Base-by-base conservation (phyloP, 2,797 vertebrate species). In the Mionectes olivaceus region DNA sequence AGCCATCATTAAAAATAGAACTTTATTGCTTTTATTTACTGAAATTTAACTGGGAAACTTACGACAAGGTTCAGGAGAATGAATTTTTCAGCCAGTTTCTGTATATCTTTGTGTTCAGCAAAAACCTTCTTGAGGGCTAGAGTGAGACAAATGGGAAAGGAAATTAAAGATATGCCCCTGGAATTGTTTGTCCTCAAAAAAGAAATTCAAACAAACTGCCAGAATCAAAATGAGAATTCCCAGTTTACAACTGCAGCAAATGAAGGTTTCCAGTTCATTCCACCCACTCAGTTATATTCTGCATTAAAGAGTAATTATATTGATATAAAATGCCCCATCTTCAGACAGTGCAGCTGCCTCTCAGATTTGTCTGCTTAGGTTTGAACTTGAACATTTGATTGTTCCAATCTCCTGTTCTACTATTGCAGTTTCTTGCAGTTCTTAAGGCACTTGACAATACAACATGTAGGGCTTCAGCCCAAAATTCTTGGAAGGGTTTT, bases 61-160 rank as follows among this genome's bases (percentile, higher is more conserved):
- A 99, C 99, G 95, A 99, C 90, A 50, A 99, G 98, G 94, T 99
- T 99, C 79, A 99, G 98, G 59, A 99, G 91, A 47, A 99, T 53
- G 65, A 99, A 99, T 49, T 99, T 98, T 33, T 99, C 99, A 4
- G 98, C 98, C 82, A 97, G 7, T 94, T 98, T 99, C 97, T 99
- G 99, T 73, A 99, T 95, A 7, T 99, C 98, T 63, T 98, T 97
- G 90, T 98, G 92, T 52, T 99, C 98, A 28, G 99, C 95, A 68
- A 99, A 98, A 19, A 83, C 95, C 88, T 99, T 99, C 98, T 98
- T 99, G 87, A 99, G 94, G 37, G 98, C 99, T 99, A 88, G 10
- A 86, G 87, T 50, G 92, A 93, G 89, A 68, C 52, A 86, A 86
- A 79, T 16, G 7, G 23, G 46, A 87, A 73, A 43, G 14, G 59